Percentiles rank a stretch among this genome's conserved stretches.
Evolutionary conservation across 2,888 invertebrate species (phyloP).

Genomic region (Drosophila pseudotalamancana): DNA sequence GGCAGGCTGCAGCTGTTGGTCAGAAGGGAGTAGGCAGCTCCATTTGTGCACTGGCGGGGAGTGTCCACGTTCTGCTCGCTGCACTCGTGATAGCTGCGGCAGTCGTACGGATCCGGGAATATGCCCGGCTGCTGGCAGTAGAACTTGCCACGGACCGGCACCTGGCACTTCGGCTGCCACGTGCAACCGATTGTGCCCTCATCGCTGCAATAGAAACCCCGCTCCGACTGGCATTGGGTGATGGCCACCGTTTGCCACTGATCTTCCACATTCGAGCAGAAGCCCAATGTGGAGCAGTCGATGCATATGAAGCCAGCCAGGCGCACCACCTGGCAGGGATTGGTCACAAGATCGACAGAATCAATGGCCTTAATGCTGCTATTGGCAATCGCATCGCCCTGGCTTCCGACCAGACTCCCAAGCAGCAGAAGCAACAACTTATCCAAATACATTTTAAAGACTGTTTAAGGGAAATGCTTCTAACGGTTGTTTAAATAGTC

Average conservation of each 20-base stretch:
- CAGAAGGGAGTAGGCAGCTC: slow-evolving; percentile 67
- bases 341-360: slow-evolving; percentile 37
- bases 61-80: slow-evolving; percentile 55
- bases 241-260: slow-evolving; percentile 63
- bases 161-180: slow-evolving; percentile 58
- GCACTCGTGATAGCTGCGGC: slow-evolving; percentile 80
- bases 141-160: slow-evolving; percentile 69
- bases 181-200: slow-evolving; percentile 64
- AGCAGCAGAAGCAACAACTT: slow-evolving; percentile 26
- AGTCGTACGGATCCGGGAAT: slow-evolving; percentile 82
- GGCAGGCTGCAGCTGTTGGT: slow-evolving; percentile 63
- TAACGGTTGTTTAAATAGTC: slow-evolving; percentile 44
- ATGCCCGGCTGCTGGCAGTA: slow-evolving; percentile 71
- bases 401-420: neutral
- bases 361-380: slow-evolving; percentile 26
- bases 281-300: slow-evolving; percentile 68
- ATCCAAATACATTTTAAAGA: slow-evolving; percentile 44
- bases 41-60: slow-evolving; percentile 63
- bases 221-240: slow-evolving; percentile 55
- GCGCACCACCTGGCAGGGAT: slow-evolving; percentile 71
- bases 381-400: slow-evolving; percentile 4
- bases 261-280: slow-evolving; percentile 54
- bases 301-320: slow-evolving; percentile 69
- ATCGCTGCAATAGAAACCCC: slow-evolving; percentile 70
- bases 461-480: slow-evolving; percentile 20